phyloP scores from a whole-genome alignment of 2,113 vertebrate genomes.

The Abramis brama region DNA sequence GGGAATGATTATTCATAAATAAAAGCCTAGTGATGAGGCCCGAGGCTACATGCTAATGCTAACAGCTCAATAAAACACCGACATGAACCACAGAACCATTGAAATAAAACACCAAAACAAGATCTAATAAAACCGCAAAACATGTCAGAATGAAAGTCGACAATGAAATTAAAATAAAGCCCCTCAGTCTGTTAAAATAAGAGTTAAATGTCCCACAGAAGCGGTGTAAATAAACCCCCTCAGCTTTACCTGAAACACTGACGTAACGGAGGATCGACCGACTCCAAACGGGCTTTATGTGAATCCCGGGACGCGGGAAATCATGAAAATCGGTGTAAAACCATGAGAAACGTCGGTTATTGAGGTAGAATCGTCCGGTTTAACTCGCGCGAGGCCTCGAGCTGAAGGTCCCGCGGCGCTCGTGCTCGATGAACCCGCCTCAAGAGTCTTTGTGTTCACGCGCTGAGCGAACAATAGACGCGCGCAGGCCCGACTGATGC shows the following conservation, averaged over 20 bases:
- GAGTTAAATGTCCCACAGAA: no score
- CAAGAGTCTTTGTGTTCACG: conserved; percentile 41
- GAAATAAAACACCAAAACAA: neutral
- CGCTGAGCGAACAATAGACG: conserved; percentile 42
- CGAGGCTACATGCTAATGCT: conserved; percentile 38
- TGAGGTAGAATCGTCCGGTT: neutral
- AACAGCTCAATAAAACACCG: conserved; percentile 18
- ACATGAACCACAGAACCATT: neutral
- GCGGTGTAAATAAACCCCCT: conserved; percentile 16
- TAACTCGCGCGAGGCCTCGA: conserved; percentile 30
- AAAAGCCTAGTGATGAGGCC: conserved; percentile 14
- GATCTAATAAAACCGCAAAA: neutral
- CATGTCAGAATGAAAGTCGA: neutral
- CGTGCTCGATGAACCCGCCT: conserved; percentile 36
- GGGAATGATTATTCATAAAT: neutral
- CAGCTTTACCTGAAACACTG: conserved; percentile 36
- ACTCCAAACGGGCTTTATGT: neutral
- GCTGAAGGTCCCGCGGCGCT: conserved; percentile 39
- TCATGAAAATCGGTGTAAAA: neutral
- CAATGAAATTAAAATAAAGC: neutral
- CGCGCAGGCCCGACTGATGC: conserved; percentile 27
- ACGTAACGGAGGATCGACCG: conserved; percentile 5
- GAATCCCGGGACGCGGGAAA: conserved; percentile 6
- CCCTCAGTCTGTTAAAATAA: neutral
- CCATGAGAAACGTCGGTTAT: neutral